These are phyloP conservation scores for Jacana jacana DNA, from an alignment of 2,113 vertebrate species.

Conservation along the genomic window DNA sequence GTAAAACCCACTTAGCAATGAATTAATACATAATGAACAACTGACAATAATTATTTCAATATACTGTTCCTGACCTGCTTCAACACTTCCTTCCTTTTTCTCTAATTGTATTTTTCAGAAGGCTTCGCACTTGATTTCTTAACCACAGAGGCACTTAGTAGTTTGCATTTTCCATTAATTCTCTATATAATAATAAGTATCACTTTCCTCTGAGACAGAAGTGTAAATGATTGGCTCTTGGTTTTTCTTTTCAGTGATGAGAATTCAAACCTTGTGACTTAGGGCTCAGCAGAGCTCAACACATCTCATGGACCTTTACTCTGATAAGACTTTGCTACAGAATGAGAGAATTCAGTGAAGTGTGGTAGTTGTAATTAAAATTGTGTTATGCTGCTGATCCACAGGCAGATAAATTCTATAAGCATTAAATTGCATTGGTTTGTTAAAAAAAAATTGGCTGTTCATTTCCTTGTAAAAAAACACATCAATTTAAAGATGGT, in stretches of 20 bases:
- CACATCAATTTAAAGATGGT: constrained; percentile 39
- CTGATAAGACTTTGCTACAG: constrained; percentile 39
- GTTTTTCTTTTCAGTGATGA: not conserved
- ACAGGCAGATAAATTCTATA: constrained; percentile 68
- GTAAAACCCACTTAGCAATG: constrained; percentile 51
- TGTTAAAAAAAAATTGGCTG: constrained; percentile 40
- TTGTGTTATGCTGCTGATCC: constrained; percentile 62
- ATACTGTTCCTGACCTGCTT: constrained; percentile 32
- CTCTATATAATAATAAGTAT: constrained; percentile 7
- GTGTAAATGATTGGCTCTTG: not conserved
- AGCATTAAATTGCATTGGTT: constrained; percentile 63
- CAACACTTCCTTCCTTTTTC: constrained; percentile 15
- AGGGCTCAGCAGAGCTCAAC: constrained; percentile 43
- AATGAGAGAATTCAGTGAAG: constrained; percentile 50
- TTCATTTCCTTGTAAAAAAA: constrained; percentile 54
- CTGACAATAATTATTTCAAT: constrained; percentile 20
- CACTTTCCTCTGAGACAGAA: constrained; percentile 19
- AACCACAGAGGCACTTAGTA: not conserved
- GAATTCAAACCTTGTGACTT: constrained; percentile 38
- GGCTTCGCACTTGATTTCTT: constrained; percentile 40
- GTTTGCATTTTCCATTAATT: constrained; percentile 34
- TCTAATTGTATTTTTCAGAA: not conserved
- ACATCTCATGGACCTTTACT: constrained; percentile 9
- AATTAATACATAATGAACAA: constrained; percentile 43
- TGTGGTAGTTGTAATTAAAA: constrained; percentile 73